Evolutionary conservation across 2,888 invertebrate species (phyloP).

Genomic region (Eilema sororculum): DNA sequence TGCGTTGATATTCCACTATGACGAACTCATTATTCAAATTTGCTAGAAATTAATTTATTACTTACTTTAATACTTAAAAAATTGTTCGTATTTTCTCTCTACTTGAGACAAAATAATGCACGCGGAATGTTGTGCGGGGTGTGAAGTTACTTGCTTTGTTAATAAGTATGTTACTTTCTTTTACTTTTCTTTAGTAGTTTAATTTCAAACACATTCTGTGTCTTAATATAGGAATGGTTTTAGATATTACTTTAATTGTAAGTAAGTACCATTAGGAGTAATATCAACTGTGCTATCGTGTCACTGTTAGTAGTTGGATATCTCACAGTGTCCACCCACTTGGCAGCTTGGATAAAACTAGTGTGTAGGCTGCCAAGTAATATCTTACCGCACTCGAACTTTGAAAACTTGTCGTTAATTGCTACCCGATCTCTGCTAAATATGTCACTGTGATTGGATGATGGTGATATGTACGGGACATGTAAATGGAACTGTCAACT

Average conservation of each 20-base stretch:
- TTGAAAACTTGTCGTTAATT: constrained; percentile 50
- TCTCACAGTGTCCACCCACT: constrained; percentile 73
- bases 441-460: constrained; percentile 33
- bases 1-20: neutral
- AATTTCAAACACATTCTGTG: neutral
- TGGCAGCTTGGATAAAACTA: constrained; percentile 49
- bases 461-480: constrained; percentile 32
- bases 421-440: constrained; percentile 39
- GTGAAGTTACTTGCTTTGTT: constrained; percentile 2
- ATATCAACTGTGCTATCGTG: constrained; percentile 60
- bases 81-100: neutral
- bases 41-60: neutral
- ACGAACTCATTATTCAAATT: neutral
- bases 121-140: neutral
- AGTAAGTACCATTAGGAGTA: constrained; percentile 53
- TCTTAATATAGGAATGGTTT: constrained; percentile 41
- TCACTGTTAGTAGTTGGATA: constrained; percentile 64
- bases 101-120: constrained; percentile 25
- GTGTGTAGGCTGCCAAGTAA: constrained; percentile 55
- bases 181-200: neutral
- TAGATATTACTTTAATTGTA: constrained; percentile 57
- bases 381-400: constrained; percentile 45
- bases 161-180: neutral
- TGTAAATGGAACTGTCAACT: constrained; percentile 32
- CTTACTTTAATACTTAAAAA: neutral